Evolutionary conservation across 1,140 invertebrate genomes (phyloP).

Genomic region (Glossosoma conforme): DNA sequence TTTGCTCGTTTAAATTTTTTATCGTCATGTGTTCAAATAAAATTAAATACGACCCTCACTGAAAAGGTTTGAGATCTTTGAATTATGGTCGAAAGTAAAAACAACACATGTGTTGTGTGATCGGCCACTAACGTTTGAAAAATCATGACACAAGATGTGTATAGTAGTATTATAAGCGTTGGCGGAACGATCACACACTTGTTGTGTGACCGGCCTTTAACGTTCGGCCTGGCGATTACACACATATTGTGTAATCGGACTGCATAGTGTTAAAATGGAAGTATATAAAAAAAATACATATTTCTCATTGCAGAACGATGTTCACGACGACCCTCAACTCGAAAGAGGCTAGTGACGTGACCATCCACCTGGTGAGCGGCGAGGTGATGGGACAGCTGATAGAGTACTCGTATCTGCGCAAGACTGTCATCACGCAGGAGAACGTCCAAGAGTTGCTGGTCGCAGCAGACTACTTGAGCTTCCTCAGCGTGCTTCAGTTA

Average conservation of each 20-base stretch:
- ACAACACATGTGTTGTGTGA: too few species aligned
- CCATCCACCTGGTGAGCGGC: slow-evolving; percentile 68
- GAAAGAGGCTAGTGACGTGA: slow-evolving; percentile 61
- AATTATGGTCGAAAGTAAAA: too few species aligned
- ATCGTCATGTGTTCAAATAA: too few species aligned
- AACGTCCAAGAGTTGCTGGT: slow-evolving; percentile 75
- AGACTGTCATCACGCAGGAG: slow-evolving; percentile 60
- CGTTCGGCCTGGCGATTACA: background rate
- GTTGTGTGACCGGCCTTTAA: background rate
- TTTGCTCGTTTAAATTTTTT: too few species aligned
- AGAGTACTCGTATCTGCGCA: slow-evolving; percentile 76
- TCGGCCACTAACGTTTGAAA: too few species aligned
- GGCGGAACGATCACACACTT: too few species aligned
- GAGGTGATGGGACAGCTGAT: slow-evolving; percentile 71
- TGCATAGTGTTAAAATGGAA: too few species aligned
- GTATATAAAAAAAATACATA: slow-evolving; percentile 1
- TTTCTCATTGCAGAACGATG: slow-evolving; percentile 57
- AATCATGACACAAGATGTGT: too few species aligned
- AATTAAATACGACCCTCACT: too few species aligned
- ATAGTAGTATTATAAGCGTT: too few species aligned
- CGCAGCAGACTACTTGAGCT: slow-evolving; percentile 74
- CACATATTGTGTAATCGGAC: too few species aligned
- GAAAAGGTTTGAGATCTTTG: too few species aligned
- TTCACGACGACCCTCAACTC: slow-evolving; percentile 75
- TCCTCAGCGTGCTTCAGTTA: slow-evolving; percentile 68